Percentiles rank a stretch among this genome's conserved stretches.
Evolutionary conservation across 2,888 invertebrate species (phyloP).

Genomic region (Acrobasis repandana): DNA sequence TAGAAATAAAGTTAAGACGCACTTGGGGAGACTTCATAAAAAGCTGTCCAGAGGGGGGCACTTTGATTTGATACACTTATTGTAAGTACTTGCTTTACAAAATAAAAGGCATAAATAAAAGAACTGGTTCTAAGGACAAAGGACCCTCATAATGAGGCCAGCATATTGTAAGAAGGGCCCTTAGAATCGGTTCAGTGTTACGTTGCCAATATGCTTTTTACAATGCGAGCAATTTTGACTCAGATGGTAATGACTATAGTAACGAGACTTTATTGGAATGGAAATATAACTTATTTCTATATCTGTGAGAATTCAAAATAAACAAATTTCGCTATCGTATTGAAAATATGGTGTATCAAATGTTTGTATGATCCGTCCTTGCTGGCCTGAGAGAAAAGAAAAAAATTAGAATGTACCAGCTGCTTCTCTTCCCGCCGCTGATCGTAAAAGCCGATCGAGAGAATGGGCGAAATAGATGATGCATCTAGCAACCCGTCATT

Average conservation of each 20-base stretch:
- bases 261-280: neutral
- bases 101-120: constrained; percentile 64
- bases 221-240: constrained; percentile 55
- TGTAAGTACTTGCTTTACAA: constrained; percentile 68
- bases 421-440: no score
- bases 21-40: constrained; percentile 66
- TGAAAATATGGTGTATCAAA: no score
- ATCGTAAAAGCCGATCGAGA: no score
- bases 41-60: constrained; percentile 65
- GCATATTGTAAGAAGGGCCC: constrained; percentile 78
- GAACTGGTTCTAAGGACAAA: constrained; percentile 82
- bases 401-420: no score
- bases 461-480: no score
- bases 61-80: constrained; percentile 80
- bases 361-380: no score
- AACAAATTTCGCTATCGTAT: no score
- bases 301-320: no score
- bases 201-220: constrained; percentile 72
- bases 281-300: neutral
- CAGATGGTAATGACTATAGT: constrained; percentile 2
- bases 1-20: constrained; percentile 69
- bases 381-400: no score
- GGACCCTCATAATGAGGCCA: constrained; percentile 80
- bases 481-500: no score
- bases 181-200: constrained; percentile 64